Conservation (phyloP, 2,888 invertebrate genomes). For the Seira ritae region DNA sequence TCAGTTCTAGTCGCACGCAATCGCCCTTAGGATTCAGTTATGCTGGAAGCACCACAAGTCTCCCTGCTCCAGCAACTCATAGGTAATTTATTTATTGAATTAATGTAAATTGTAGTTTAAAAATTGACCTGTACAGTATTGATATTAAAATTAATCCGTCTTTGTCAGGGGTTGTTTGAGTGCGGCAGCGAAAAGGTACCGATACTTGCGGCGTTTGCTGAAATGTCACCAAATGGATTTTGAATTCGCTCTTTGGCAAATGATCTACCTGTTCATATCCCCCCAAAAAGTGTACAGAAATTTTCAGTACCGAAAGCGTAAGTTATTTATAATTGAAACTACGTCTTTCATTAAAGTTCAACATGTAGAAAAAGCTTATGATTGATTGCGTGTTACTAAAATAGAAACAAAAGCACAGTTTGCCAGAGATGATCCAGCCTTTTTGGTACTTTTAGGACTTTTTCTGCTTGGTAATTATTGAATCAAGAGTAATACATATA, state of each 20-base stretch:
- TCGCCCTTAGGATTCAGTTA: conserved; percentile 66
- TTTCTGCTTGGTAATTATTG: conserved; percentile 85
- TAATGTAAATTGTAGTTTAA: too few relatives aligned
- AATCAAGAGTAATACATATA: not conserved
- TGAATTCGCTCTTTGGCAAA: conserved; percentile 99
- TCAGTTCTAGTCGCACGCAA: conserved; percentile 65
- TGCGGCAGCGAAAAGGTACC: conserved; percentile 91
- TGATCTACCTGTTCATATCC: conserved; percentile 94
- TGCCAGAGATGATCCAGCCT: conserved; percentile 99
- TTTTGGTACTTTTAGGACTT: conserved; percentile 91
- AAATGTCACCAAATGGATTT: conserved; percentile 99
- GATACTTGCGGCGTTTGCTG: conserved; percentile 88
- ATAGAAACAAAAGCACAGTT: conserved; percentile 98
- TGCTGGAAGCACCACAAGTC: conserved; percentile 60
- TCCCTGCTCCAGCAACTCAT: conserved; percentile 71
- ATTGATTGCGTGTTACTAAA: too few relatives aligned
- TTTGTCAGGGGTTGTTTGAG: conserved; percentile 87
- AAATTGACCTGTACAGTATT: too few relatives aligned
- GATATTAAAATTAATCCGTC: too few relatives aligned
- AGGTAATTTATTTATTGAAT: conserved; percentile 66
- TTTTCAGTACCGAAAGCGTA: conserved; percentile 98
- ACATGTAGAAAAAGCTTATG: too few relatives aligned
- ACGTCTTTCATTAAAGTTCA: too few relatives aligned
- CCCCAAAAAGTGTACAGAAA: conserved; percentile 98
- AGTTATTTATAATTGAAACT: conserved; percentile 75